Percentiles rank a stretch among this genome's conserved stretches.
phyloP scores from a whole-genome alignment of 2,113 vertebrate species.

The Megaceryle torquata region DNA sequence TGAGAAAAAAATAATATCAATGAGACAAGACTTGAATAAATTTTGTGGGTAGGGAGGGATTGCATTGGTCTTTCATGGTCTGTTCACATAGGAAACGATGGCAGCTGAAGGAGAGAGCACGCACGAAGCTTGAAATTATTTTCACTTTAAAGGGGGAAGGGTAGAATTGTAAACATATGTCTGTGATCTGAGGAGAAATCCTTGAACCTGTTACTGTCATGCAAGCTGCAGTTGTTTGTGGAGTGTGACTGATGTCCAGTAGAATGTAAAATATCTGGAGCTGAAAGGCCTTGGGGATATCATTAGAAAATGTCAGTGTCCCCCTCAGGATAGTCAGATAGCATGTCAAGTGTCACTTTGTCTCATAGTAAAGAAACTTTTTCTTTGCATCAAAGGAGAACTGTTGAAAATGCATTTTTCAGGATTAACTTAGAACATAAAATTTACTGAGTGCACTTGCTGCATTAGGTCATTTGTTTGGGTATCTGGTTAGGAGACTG shows the following conservation, averaged over 20 bases:
- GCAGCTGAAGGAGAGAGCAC: neutral
- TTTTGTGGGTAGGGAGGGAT: neutral
- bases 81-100: neutral
- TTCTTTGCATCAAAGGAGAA: conserved; percentile 41
- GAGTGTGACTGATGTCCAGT: conserved; percentile 66
- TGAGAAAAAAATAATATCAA: neutral
- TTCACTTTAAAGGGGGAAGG: conserved; percentile 40
- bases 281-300: conserved; percentile 65
- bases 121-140: conserved; percentile 13
- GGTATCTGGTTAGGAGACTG: neutral
- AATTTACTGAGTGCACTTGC: neutral
- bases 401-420: conserved; percentile 47
- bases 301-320: conserved; percentile 68
- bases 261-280: conserved; percentile 68
- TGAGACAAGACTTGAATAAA: neutral
- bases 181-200: conserved; percentile 61
- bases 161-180: conserved; percentile 54
- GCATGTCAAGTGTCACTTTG: conserved; percentile 53
- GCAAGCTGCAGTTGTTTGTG: conserved; percentile 66
- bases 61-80: neutral
- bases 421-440: conserved; percentile 34
- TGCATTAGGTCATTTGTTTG: conserved; percentile 17
- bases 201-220: conserved; percentile 74
- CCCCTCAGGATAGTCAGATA: conserved; percentile 50
- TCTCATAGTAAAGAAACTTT: conserved; percentile 46